Percentiles rank a stretch among this genome's conserved stretches.
These are phyloP conservation scores for Scopus umbretta DNA, from an alignment of 2,113 vertebrate genomes.

Conservation along the genomic window DNA sequence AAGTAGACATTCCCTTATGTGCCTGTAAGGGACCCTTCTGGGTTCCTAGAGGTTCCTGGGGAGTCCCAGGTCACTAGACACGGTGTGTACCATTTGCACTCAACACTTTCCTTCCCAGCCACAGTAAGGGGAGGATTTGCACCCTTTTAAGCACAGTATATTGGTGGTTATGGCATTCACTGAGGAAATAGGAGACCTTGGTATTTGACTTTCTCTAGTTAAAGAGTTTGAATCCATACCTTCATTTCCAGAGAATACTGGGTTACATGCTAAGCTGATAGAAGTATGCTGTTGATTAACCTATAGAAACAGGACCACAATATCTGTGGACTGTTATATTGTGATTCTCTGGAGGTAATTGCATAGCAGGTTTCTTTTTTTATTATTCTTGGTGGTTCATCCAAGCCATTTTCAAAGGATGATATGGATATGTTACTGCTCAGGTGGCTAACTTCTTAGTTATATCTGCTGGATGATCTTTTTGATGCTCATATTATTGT, in stretches of 20 bases:
- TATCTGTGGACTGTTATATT: background rate
- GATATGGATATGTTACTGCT: background rate
- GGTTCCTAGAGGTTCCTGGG: background rate
- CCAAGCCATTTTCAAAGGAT: background rate
- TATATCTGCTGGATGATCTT: background rate
- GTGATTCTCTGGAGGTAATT: background rate
- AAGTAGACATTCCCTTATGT: accelerated
- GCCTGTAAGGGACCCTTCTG: background rate
- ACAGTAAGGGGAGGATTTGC: background rate
- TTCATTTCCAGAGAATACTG: background rate
- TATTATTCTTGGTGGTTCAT: background rate
- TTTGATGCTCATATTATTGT: background rate
- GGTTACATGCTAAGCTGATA: background rate
- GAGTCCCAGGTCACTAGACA: background rate
- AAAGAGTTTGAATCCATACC: background rate
- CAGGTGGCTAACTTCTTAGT: background rate
- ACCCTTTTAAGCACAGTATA: background rate
- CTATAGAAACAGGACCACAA: background rate
- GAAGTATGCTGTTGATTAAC: background rate
- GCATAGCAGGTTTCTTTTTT: background rate
- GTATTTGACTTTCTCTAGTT: background rate
- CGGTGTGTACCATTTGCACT: background rate
- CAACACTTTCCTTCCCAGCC: background rate
- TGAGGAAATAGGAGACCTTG: background rate
- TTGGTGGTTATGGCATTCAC: background rate